These are phyloP conservation scores for Helicolenus hilgendorfi DNA, from an alignment of 2,797 vertebrate genomes.

Conservation along the genomic window DNA sequence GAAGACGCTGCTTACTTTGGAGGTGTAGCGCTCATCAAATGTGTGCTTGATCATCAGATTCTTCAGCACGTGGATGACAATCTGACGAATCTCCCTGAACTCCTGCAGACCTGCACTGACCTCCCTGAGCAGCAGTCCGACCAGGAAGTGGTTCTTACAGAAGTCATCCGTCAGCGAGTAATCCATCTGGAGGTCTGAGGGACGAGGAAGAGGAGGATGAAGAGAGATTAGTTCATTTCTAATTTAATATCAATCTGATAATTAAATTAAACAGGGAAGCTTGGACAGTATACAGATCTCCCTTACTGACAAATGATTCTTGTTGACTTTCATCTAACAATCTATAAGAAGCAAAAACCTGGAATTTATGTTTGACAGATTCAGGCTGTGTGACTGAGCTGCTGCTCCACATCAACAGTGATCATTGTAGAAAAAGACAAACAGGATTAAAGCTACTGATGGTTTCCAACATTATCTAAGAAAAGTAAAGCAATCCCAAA, in stretches of 20 bases:
- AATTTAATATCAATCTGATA: not conserved
- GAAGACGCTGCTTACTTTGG: slow-evolving; percentile 88
- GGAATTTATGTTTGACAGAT: not conserved
- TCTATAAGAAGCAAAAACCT: not conserved
- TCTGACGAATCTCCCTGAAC: slow-evolving; percentile 95
- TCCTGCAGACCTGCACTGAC: slow-evolving; percentile 95
- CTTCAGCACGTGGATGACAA: slow-evolving; percentile 96
- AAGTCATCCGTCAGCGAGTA: slow-evolving; percentile 98
- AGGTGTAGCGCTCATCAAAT: slow-evolving; percentile 96
- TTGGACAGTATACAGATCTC: not conserved
- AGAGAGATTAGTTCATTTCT: not conserved
- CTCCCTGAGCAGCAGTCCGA: slow-evolving; percentile 95
- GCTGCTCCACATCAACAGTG: slow-evolving; percentile 28
- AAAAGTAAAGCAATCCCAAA: slow-evolving; percentile 28
- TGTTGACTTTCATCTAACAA: not conserved
- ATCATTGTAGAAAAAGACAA: slow-evolving; percentile 33
- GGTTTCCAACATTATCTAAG: slow-evolving; percentile 21
- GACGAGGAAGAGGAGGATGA: slow-evolving; percentile 15
- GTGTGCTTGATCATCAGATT: slow-evolving; percentile 98
- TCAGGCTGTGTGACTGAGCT: slow-evolving; percentile 20
- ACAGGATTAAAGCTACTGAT: slow-evolving; percentile 41
- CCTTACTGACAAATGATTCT: not conserved
- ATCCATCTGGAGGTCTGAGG: slow-evolving; percentile 96
- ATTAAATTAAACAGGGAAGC: not conserved
- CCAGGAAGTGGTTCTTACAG: slow-evolving; percentile 98